These are phyloP conservation scores for Panurus biarmicus DNA, from an alignment of 2,113 vertebrate genomes.

Conservation along the genomic window DNA sequence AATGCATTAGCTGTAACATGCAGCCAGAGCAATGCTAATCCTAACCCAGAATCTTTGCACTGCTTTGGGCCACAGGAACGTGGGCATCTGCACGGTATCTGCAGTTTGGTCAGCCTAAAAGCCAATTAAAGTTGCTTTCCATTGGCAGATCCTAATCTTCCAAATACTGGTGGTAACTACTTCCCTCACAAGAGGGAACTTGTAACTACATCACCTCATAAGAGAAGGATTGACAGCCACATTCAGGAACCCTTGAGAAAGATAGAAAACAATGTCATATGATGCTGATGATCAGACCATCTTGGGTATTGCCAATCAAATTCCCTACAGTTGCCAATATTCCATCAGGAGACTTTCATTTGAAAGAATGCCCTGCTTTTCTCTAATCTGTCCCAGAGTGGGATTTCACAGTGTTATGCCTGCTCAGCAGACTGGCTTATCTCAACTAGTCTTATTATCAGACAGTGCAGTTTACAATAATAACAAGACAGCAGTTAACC, in stretches of 20 bases:
- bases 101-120: not conserved
- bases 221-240: not conserved
- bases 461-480: constrained; percentile 9
- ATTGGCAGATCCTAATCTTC: not conserved
- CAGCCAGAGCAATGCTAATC: not conserved
- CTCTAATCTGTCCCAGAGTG: not conserved
- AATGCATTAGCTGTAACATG: fast-evolving
- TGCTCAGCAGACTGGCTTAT: constrained; percentile 6
- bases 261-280: not conserved
- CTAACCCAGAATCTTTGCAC: not conserved
- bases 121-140: not conserved
- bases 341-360: not conserved
- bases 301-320: not conserved
- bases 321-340: not conserved
- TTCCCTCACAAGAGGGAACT: too few species aligned
- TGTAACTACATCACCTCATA: too few species aligned
- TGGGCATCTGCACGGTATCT: not conserved
- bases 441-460: constrained; percentile 8
- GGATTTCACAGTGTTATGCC: constrained; percentile 9
- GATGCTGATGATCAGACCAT: not conserved
- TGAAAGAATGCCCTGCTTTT: not conserved
- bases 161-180: not conserved
- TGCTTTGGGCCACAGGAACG: not conserved
- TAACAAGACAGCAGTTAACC: not conserved
- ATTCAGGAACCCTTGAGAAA: not conserved